Evolutionary conservation across 2,113 vertebrate species (phyloP).

Genomic region (Rousettus leschenaultii): DNA sequence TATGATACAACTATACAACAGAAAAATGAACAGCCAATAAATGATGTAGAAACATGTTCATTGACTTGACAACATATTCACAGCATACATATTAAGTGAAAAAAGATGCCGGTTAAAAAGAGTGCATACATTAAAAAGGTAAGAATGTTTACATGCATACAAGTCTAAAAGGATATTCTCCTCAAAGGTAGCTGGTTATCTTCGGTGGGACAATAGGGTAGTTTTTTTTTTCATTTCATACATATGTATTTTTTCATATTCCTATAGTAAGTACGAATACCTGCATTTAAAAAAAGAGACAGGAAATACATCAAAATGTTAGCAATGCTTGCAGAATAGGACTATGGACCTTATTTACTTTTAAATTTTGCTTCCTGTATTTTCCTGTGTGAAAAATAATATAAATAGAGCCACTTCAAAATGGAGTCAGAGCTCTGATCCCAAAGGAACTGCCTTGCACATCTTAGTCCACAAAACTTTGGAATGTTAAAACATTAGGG

Average conservation of each 20-base stretch:
- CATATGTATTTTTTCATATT: not conserved
- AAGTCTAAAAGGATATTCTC: not conserved
- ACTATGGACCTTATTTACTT: not conserved
- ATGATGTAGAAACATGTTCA: not conserved
- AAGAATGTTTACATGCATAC: not conserved
- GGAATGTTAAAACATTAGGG: not conserved
- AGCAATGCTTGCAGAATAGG: not conserved
- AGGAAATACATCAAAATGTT: not conserved
- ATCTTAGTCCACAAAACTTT: not conserved
- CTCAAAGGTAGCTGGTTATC: not conserved
- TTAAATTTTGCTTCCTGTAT: not conserved
- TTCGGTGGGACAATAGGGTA: not conserved
- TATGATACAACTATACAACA: not conserved
- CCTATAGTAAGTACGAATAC: not conserved
- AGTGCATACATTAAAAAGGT: not conserved
- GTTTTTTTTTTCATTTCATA: not conserved
- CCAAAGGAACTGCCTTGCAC: not conserved
- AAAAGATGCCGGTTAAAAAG: not conserved
- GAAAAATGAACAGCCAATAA: constrained; percentile 1
- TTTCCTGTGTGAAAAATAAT: not conserved
- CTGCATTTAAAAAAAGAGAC: not conserved
- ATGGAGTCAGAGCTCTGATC: no score
- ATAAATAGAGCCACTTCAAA: not conserved
- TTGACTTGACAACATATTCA: not conserved
- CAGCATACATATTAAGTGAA: not conserved